These are phyloP conservation scores for Bombus soroeensis DNA, from an alignment of 1,140 invertebrate genomes.

Conservation along the genomic window DNA sequence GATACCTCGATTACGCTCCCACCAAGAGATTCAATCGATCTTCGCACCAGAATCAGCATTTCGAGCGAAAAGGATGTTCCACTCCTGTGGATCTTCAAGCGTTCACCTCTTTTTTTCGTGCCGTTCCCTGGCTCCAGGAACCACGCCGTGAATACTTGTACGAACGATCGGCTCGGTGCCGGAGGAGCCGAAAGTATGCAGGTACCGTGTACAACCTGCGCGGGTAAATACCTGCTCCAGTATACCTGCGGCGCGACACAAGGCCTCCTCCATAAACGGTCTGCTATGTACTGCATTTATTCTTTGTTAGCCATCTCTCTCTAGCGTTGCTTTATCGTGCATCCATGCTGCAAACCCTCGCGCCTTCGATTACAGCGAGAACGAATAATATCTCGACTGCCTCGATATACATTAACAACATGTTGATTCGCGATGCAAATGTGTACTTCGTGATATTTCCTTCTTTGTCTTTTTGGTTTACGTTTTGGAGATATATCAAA, in stretches of 20 bases:
- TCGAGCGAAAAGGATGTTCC: conserved; percentile 4
- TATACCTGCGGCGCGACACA: conserved; percentile 63
- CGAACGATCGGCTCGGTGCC: conserved; percentile 33
- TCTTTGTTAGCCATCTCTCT: conserved; percentile 18
- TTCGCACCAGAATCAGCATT: conserved; percentile 42
- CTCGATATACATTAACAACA: neutral
- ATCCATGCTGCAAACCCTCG: neutral
- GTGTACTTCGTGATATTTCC: too few relatives aligned
- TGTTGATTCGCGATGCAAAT: too few relatives aligned
- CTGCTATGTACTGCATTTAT: conserved; percentile 48
- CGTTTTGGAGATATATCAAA: too few relatives aligned
- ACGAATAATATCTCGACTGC: neutral
- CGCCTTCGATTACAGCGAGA: neutral
- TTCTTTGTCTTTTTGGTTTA: too few relatives aligned
- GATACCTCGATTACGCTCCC: neutral
- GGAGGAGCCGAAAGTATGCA: conserved; percentile 64
- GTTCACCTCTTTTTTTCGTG: conserved; percentile 21
- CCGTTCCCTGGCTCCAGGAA: conserved; percentile 41
- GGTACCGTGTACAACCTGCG: conserved; percentile 63
- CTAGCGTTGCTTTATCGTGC: neutral
- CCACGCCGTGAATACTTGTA: conserved; percentile 54
- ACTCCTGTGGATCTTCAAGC: conserved; percentile 19
- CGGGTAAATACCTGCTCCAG: conserved; percentile 61
- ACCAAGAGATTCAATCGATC: conserved; percentile 18
- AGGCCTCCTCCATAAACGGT: conserved; percentile 56